Evolutionary conservation across 1,140 invertebrate genomes (phyloP), one percentile per base, ranked within the genome.

Genomic region (Hirudo medicinalis): DNA sequence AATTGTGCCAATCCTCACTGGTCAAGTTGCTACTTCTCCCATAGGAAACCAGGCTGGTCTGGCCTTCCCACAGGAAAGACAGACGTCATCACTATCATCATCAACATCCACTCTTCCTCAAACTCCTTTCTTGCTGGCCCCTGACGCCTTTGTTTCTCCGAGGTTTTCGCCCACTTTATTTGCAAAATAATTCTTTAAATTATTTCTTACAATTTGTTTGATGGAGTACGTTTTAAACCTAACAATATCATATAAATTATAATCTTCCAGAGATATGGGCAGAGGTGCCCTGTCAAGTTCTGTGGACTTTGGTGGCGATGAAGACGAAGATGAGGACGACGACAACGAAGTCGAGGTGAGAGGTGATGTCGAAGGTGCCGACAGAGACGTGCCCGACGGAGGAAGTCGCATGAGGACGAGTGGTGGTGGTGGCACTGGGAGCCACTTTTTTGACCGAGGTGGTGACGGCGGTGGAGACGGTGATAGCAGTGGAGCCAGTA

Each of bases 131-230:
- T 84, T 93, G 1, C 89, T 94, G 86, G 91, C 91, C 1, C 91
- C 91, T 0, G 90, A 93, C 79, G 90, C 90, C 9, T 94, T 93
- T 76, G 90, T 86, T 81, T 89, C 84, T 55, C 84, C 86, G 2
- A 74, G 74, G 27, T 53, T 8, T 49, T 49, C 0, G 13, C 3
- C 15, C 9, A 73, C 67, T 36, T 70, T 3, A 43, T 25, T 32
- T 15, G 9, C 27, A 40, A 15, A 29, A 15, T 69, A 57, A 25
- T 9, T 49, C 43, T 49, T 49, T 5, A 49, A 17, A 49, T 49
- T 13, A 49, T 49, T 40, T 49, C 9, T 49, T 8, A 49, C 15
- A 36, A 36, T 36, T 36, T 36, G 2, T 36, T 36, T 36, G 2
- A 36, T 36, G 32, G 32, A 49, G 43, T 49, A 49, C 43, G 11